Evolutionary conservation across 2,113 vertebrate species (phyloP), one percentile per base, ranked within the genome.

Genomic region (Eurypyga helias): DNA sequence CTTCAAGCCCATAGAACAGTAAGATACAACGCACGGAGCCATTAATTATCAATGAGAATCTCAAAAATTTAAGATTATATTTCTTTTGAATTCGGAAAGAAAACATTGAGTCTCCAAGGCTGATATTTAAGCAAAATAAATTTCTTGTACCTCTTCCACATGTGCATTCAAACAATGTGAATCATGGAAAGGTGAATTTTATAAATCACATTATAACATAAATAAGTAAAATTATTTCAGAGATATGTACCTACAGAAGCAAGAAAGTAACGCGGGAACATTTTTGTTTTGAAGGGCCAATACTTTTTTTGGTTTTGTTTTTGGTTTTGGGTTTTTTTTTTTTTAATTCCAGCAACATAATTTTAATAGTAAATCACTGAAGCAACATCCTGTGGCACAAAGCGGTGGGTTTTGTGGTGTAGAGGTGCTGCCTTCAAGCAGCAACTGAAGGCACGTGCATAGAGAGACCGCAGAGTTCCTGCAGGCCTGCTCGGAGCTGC

Each of bases 31-130:
- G 24, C 94, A 92, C 13, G 25, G 62, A 82, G 34, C 86, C 64
- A 85, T 96, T 98, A 95, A 97, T 98, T 97, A 97, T 71, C 83
- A 75, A 76, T 25, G 83, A 97, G 51, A 52, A 97, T 81, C 86
- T 90, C 38, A 94, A 83, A 94, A 91, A 87, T 70, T 61, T 67
- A 89, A 93, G 95, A 86, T 85, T 89, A 76, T 43, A 77, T 71
- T 93, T 41, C 75, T 76, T 67, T 49, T 79, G 43, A 93, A 90
- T 55, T 61, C 15, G 57, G 76, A 88, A 96, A 71, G 83, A 67
- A 90, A 93, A 66, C 9, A 20, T 41, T 88, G 69, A 76, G 36
- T 80, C 49, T 85, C 69, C 65, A 64, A 54, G 54, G 38, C 29
- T 43, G 57, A 85, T 25, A n/a, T 60, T 84, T 61, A 61, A 69